These are phyloP conservation scores for Cephus pulcher DNA, from an alignment of 2,888 invertebrate species.

Conservation along the genomic window DNA sequence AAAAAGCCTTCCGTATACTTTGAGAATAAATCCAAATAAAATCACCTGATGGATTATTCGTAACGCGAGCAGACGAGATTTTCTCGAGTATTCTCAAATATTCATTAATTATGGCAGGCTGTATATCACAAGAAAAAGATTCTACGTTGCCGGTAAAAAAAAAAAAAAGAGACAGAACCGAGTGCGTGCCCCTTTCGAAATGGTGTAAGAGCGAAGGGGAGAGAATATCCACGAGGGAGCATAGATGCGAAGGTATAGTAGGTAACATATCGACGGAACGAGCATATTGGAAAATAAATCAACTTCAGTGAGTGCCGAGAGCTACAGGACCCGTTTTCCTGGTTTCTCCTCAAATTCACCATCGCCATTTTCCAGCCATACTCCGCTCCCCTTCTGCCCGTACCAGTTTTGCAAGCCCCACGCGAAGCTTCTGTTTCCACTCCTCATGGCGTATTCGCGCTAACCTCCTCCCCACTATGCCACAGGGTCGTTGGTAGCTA, in stretches of 20 bases:
- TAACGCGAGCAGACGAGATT: slow-evolving; percentile 15
- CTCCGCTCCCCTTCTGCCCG: not conserved
- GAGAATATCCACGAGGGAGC: not conserved
- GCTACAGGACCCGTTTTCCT: not conserved
- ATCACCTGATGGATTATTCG: slow-evolving; percentile 4
- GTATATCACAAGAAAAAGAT: not conserved
- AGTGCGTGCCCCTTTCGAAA: not conserved
- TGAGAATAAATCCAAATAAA: not conserved
- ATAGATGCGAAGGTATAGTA: not conserved
- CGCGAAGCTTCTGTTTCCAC: not conserved
- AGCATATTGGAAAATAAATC: slow-evolving; percentile 9
- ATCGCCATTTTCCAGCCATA: not conserved
- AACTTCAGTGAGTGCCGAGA: slow-evolving; percentile 4
- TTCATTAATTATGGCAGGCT: not conserved
- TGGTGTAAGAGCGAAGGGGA: not conserved
- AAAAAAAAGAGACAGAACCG: not conserved
- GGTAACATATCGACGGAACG: slow-evolving; percentile 7
- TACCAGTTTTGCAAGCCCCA: not conserved
- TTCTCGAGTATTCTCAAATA: not conserved
- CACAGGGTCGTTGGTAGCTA: not conserved
- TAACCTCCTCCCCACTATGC: not conserved
- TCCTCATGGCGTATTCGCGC: not conserved
- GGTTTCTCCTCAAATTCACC: not conserved
- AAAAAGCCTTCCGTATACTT: not conserved
- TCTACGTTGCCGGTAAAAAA: not conserved